Base-by-base conservation (phyloP, 1,140 invertebrate genomes). In the Drosophila melanica region DNA sequence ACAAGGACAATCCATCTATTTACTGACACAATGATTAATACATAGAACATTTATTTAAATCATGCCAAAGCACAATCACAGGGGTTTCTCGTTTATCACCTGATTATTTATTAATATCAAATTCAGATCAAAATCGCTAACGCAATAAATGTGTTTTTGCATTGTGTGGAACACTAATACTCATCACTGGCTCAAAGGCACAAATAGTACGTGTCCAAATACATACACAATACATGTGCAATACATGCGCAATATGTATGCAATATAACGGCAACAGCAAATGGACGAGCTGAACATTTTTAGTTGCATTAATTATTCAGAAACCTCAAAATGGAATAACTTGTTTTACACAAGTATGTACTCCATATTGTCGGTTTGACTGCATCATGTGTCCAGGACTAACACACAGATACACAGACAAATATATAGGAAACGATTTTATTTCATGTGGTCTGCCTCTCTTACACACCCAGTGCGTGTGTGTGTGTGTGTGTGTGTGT, bases 231-330 rank as follows among this genome's bases (percentile, higher is more conserved):
- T 55, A n/a, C 16, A 35, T 30, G 27, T 48, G 50, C 33, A 65
- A 59, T 55, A 23, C 16, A 35, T 30, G 27, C 41, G 50, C 33
- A 65, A 65, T 54, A 35, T 27, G 39, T 53, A 63, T 75, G 60
- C 71, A 74, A 67, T 70, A 63, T 55, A 74, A 59, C 60, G 50
- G 71, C 53, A 81, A 59, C 68, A 59, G 67, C 71, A 76, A 81
- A 77, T 70, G 79, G 54, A 77, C 63, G 76, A 77, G 62, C 55
- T 58, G 73, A 86, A 63, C 78, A 81, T 76, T 86, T 86, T 81
- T 80, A 86, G 81, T 81, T 64, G 65, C 50, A 86, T 86, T 87
- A 87, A 86, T 86, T 86, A 86, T 86, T 86, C 82, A 86, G 63
- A 81, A 70, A 77, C 81, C 82, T 86, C 78, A 81, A 72, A 86